Evolutionary conservation across 2,888 invertebrate species (phyloP), one percentile per base, ranked within the genome.

Genomic region (Pherbina coryleti): DNA sequence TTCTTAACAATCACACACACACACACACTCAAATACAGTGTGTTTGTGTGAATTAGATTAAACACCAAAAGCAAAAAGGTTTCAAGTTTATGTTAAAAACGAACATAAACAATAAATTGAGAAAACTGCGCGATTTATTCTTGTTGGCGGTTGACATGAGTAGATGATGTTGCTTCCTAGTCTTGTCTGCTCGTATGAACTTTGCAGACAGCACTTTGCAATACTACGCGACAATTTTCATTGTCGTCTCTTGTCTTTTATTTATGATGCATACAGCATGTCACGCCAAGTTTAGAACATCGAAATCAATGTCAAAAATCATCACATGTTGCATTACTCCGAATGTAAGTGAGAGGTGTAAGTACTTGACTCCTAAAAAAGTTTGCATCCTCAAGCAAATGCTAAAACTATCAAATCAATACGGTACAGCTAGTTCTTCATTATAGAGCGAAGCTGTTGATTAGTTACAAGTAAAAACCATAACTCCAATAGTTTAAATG

Each of bases 71-170:
- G 44, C 11, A 49, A 60, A 62, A 73, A 2, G 14, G 60, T 73
- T 62, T 49, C 73, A 62, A 60, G 62, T 73, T 22, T 37, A 49
- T 22, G 28, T 53, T n/a, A 71, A 71, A 70, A 44, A 62, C 44
- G 0, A 60, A 62, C 73, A 62, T 9, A 73, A 73, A 49, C 73
- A 73, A 49, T 73, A 73, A 73, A 73, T 73, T 73, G 73, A 62
- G 25, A 73, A 51, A 34, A 73, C 14, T 1, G 34, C 0, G 49
- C 31, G 31, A 34, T 17, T 37, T 9, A 34, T 28, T 11, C 17
- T 28, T 37, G 34, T 19, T 66, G 28, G 37, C 31, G 19, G n/a
- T 17, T 37, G 37, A 19, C 3, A 34, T 14, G 0, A 25, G 66
- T 66, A 19, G 22, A 22, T 19, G 5, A 44, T 44, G 28, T 19